These are phyloP conservation scores for Mellilla xanthometata DNA, from an alignment of 2,888 invertebrate genomes.

Conservation along the genomic window DNA sequence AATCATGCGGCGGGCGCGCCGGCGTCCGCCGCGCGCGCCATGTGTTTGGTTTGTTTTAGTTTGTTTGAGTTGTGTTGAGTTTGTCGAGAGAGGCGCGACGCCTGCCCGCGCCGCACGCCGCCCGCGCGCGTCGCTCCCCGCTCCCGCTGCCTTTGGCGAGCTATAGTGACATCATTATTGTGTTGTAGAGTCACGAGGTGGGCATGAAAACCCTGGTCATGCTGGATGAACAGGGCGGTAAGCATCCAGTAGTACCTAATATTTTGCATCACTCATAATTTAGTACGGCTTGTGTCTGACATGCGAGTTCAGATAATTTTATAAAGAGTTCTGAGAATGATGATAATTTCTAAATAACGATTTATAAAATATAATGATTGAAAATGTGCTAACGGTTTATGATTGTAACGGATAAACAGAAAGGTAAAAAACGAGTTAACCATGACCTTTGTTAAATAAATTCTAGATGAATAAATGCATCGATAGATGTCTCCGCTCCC, in stretches of 20 bases:
- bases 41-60: slow-evolving; percentile 67
- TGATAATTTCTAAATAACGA: slow-evolving; percentile 52
- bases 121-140: slow-evolving; percentile 51
- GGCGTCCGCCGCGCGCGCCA: slow-evolving; percentile 40
- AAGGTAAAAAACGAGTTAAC: slow-evolving; percentile 70
- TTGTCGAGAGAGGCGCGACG: slow-evolving; percentile 47
- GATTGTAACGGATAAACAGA: slow-evolving; percentile 66
- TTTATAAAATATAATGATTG: slow-evolving; percentile 51
- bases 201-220: slow-evolving; percentile 99
- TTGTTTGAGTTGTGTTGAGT: slow-evolving; percentile 68
- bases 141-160: slow-evolving; percentile 72
- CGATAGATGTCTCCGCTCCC: slow-evolving; percentile 52
- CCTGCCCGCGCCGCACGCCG: slow-evolving; percentile 34
- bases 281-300: slow-evolving; percentile 78
- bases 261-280: slow-evolving; percentile 77
- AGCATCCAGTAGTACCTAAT: slow-evolving; percentile 86
- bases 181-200: slow-evolving; percentile 99
- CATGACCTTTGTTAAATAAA: slow-evolving; percentile 68
- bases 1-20: slow-evolving; percentile 42
- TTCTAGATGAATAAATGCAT: slow-evolving; percentile 58
- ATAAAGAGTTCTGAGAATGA: slow-evolving; percentile 64
- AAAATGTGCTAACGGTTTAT: slow-evolving; percentile 71
- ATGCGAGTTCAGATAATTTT: slow-evolving; percentile 74
- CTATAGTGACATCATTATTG: slow-evolving; percentile 84
- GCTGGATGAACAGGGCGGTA: slow-evolving; percentile 99